Evolutionary conservation across 2,797 vertebrate species (phyloP).

Genomic region (Morelia viridis): DNA sequence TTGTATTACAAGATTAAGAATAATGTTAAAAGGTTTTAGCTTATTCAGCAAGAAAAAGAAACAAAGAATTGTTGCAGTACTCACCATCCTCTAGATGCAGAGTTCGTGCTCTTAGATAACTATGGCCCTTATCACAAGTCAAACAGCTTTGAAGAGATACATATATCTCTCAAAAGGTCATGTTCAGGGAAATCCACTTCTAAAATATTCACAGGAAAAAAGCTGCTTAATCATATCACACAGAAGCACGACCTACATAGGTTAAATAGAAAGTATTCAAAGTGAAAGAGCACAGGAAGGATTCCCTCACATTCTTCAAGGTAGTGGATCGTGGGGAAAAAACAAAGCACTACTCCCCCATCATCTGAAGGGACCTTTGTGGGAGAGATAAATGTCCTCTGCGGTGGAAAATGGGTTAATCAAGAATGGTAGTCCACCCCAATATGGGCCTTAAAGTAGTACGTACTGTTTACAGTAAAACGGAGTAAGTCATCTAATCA

Average conservation of each 20-base stretch:
- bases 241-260: slow-evolving; percentile 64
- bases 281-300: slow-evolving; percentile 73
- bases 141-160: slow-evolving; percentile 65
- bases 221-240: slow-evolving; percentile 62
- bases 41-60: slow-evolving; percentile 19
- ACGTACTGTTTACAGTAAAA: slow-evolving; percentile 75
- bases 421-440: slow-evolving; percentile 39
- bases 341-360: slow-evolving; percentile 54
- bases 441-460: slow-evolving; percentile 56
- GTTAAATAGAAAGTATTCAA: slow-evolving; percentile 66
- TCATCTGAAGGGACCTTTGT: slow-evolving; percentile 36
- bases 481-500: slow-evolving; percentile 54
- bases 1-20: background rate
- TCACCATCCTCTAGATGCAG: slow-evolving; percentile 60
- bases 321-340: slow-evolving; percentile 60
- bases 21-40: background rate
- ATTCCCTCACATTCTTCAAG: slow-evolving; percentile 70
- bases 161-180: slow-evolving; percentile 66
- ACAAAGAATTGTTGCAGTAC: slow-evolving; percentile 46
- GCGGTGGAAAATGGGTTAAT: slow-evolving; percentile 69
- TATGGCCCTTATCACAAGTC: slow-evolving; percentile 65
- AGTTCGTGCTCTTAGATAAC: slow-evolving; percentile 20
- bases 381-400: slow-evolving; percentile 61
- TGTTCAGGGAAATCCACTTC: slow-evolving; percentile 74
- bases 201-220: slow-evolving; percentile 57